Conservation (phyloP, 2,888 invertebrate species). For the Caradrina clavipalpis region DNA sequence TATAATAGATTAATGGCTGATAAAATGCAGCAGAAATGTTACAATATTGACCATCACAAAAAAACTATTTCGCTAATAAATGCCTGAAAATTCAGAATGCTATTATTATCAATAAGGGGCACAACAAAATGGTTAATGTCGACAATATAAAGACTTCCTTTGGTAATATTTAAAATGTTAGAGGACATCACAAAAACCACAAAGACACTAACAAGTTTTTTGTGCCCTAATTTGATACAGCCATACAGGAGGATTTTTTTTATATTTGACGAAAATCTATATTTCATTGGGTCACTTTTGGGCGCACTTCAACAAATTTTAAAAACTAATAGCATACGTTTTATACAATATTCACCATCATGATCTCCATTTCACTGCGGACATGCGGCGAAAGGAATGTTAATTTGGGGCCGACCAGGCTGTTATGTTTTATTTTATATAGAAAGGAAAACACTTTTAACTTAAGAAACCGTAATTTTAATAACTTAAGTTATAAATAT, state of each 20-base stretch:
- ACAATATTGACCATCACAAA: slow-evolving; percentile 90
- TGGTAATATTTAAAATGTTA: slow-evolving; percentile 81
- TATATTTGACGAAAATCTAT: slow-evolving; percentile 78
- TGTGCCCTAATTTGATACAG: slow-evolving; percentile 89
- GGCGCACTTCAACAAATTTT: slow-evolving; percentile 84
- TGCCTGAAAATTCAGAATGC: slow-evolving; percentile 90
- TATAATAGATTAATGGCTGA: slow-evolving; percentile 91
- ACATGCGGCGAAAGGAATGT: slow-evolving; percentile 90
- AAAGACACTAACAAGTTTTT: slow-evolving; percentile 90
- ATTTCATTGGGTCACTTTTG: slow-evolving; percentile 79
- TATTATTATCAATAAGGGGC: slow-evolving; percentile 85
- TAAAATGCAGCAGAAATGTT: slow-evolving; percentile 91
- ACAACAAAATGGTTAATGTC: slow-evolving; percentile 90
- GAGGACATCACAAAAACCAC: slow-evolving; percentile 87
- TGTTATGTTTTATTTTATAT: slow-evolving; percentile 76
- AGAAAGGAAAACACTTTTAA: slow-evolving; percentile 91
- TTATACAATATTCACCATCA: slow-evolving; percentile 86
- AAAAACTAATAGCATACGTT: slow-evolving; percentile 82
- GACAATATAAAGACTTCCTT: slow-evolving; percentile 81
- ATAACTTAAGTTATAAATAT: slow-evolving; percentile 92
- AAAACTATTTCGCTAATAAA: slow-evolving; percentile 89
- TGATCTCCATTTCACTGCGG: slow-evolving; percentile 89
- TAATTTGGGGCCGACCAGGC: slow-evolving; percentile 89
- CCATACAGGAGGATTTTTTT: slow-evolving; percentile 79
- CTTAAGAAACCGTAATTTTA: slow-evolving; percentile 92